phyloP scores from a whole-genome alignment of 2,888 invertebrate species.

The Seira musarum region DNA sequence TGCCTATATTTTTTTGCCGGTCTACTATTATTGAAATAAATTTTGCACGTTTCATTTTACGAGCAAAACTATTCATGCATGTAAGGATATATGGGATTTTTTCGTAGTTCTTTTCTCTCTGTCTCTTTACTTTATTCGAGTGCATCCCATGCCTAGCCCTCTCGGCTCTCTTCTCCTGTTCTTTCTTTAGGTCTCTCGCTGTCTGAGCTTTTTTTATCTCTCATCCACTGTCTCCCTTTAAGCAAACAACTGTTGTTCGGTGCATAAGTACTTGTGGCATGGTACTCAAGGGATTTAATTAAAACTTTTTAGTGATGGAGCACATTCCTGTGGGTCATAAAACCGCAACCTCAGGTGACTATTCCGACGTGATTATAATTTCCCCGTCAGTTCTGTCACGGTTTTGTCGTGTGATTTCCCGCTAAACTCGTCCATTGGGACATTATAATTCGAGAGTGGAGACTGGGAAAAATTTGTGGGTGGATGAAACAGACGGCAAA shows the following conservation, averaged over 20 bases:
- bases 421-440: conserved; percentile 53
- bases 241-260: conserved; percentile 37
- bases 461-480: background rate
- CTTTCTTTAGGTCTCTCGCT: background rate
- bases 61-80: conserved; percentile 52
- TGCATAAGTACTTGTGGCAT: conserved; percentile 57
- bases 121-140: background rate
- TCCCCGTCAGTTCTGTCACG: conserved; percentile 55
- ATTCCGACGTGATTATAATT: conserved; percentile 60
- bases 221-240: background rate
- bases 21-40: conserved; percentile 57
- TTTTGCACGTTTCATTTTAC: conserved; percentile 54
- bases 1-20: conserved; percentile 31
- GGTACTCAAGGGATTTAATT: conserved; percentile 61
- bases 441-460: background rate
- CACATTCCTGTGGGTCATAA: conserved; percentile 63
- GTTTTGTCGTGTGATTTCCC: conserved; percentile 26
- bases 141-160: background rate
- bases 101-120: conserved; percentile 22
- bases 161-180: background rate
- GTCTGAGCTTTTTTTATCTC: conserved; percentile 6
- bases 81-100: conserved; percentile 41
- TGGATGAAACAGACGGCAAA: background rate
- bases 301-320: conserved; percentile 57
- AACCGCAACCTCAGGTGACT: conserved; percentile 62